Percentiles rank a stretch among this genome's conserved stretches.
Evolutionary conservation across 2,888 invertebrate genomes (phyloP).

Genomic region (Argynnis bischoffii): DNA sequence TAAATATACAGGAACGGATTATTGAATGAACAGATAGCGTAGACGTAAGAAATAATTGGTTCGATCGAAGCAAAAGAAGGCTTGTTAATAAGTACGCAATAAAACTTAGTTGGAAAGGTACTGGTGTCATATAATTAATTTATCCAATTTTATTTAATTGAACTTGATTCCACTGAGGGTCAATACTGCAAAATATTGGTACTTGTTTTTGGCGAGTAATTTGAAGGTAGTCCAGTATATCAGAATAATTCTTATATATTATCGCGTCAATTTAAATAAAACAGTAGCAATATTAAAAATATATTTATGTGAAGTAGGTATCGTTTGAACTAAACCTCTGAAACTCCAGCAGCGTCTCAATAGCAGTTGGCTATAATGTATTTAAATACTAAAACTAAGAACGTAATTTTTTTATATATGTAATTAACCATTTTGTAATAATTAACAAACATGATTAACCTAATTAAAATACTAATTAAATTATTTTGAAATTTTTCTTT

Average conservation of each 20-base stretch:
- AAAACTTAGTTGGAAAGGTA: background rate
- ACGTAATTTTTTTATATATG: too few relatives aligned
- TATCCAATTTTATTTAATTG: background rate
- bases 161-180: slow-evolving; percentile 1
- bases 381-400: too few relatives aligned
- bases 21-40: too few relatives aligned
- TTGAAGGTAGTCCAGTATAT: slow-evolving; percentile 8
- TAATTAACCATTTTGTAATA: too few relatives aligned
- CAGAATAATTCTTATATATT: slow-evolving; percentile 6
- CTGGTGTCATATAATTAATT: background rate
- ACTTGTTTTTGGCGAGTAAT: background rate
- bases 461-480: too few relatives aligned
- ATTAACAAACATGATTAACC: too few relatives aligned
- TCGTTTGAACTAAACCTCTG: too few relatives aligned
- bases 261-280: slow-evolving; percentile 2
- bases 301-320: background rate
- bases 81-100: too few relatives aligned
- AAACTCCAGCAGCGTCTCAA: too few relatives aligned
- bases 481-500: too few relatives aligned
- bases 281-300: background rate
- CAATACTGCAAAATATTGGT: slow-evolving; percentile 4
- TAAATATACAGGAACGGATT: too few relatives aligned
- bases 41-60: background rate
- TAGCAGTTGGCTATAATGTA: too few relatives aligned
- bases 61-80: background rate